Percentiles rank a stretch among this genome's conserved stretches.
These are phyloP conservation scores for Anagrus nilaparvatae DNA, from an alignment of 1,140 invertebrate species.

Conservation along the genomic window DNA sequence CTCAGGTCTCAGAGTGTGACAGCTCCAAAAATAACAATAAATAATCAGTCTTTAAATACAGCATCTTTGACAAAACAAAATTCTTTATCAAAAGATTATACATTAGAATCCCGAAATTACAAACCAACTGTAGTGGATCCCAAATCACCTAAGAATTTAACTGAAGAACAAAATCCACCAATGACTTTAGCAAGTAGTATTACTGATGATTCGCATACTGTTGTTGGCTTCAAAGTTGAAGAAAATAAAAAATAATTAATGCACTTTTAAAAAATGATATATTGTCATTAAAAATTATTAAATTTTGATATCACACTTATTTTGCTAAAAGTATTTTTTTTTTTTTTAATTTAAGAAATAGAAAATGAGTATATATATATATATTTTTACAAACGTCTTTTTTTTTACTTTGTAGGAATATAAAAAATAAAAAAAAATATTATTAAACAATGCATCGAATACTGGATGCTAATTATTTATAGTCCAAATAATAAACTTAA, in stretches of 20 bases:
- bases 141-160: slow-evolving; percentile 3
- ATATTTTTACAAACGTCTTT: no score
- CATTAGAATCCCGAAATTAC: no score
- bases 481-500: no score
- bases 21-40: slow-evolving; percentile 21
- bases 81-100: slow-evolving; percentile 37
- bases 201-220: slow-evolving; percentile 31
- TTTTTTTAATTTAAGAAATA: no score
- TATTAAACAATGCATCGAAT: no score
- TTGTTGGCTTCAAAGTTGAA: slow-evolving; percentile 29
- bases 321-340: not conserved
- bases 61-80: slow-evolving; percentile 25
- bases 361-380: no score
- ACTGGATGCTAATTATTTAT: no score
- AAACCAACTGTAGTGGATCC: slow-evolving; percentile 18
- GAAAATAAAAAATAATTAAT: slow-evolving; percentile 26
- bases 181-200: slow-evolving; percentile 37
- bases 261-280: not conserved
- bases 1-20: slow-evolving; percentile 36
- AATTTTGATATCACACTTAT: not conserved
- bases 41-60: slow-evolving; percentile 18
- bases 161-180: slow-evolving; percentile 13
- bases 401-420: not conserved
- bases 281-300: not conserved
- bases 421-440: slow-evolving; percentile 1